Evolutionary conservation across 2,113 vertebrate genomes (phyloP).

Genomic region (Paracanthobrama guichenoti): DNA sequence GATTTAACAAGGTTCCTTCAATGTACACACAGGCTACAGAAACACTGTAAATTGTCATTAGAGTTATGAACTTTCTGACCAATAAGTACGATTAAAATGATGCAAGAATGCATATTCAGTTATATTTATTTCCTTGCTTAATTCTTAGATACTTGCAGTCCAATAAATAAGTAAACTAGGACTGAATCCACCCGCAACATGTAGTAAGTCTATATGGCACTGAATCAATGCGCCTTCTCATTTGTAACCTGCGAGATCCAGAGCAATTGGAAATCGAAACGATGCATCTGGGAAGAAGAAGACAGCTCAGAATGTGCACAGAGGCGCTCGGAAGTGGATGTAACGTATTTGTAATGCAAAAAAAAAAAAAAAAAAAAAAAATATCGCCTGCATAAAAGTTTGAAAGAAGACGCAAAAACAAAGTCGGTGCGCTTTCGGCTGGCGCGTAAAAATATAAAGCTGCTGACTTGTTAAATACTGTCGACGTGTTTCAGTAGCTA

Average conservation of each 20-base stretch:
- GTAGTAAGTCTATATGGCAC: conserved; percentile 41
- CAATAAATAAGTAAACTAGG: conserved; percentile 38
- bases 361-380: neutral
- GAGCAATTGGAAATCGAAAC: conserved; percentile 51
- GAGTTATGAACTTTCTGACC: neutral
- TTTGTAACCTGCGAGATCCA: conserved; percentile 58
- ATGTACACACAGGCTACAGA: no score
- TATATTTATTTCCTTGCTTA: neutral
- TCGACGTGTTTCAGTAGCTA: neutral
- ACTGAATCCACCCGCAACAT: conserved; percentile 57
- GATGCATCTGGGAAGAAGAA: conserved; percentile 27
- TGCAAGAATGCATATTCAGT: neutral
- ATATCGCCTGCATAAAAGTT: conserved; percentile 22
- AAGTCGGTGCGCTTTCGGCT: conserved; percentile 51
- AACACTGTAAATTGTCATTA: neutral
- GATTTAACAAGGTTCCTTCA: neutral
- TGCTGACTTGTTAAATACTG: conserved; percentile 47
- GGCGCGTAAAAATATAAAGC: conserved; percentile 52
- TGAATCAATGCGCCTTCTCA: conserved; percentile 60
- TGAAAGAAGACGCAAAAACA: conserved; percentile 8
- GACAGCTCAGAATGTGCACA: conserved; percentile 7
- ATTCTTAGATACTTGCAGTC: neutral
- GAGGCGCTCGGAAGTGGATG: neutral
- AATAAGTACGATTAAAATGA: neutral
- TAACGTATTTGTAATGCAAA: neutral